These are phyloP conservation scores for Patella caerulea DNA, from an alignment of 2,888 invertebrate species.

Conservation along the genomic window DNA sequence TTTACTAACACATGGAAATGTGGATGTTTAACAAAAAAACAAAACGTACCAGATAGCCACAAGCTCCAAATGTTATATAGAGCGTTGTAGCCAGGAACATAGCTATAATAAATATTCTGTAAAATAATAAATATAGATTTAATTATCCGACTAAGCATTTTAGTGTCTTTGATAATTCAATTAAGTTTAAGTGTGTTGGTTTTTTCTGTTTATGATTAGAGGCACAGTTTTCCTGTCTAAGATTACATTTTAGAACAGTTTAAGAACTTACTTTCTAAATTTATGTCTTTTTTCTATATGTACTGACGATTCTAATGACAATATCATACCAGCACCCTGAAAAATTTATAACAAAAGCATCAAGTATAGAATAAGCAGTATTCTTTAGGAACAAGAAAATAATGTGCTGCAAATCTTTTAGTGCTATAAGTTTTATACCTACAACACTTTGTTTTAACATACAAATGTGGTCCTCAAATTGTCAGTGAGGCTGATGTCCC, in stretches of 20 bases:
- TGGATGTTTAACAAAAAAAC: background rate
- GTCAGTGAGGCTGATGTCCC: too few relatives aligned
- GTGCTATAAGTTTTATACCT: too few relatives aligned
- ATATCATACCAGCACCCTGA: slow-evolving; percentile 73
- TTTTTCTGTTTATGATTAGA: background rate
- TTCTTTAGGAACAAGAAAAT: too few relatives aligned
- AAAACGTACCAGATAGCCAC: slow-evolving; percentile 71
- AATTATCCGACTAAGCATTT: too few relatives aligned
- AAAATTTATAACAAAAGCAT: slow-evolving; percentile 24
- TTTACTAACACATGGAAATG: background rate
- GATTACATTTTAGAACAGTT: background rate
- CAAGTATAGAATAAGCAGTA: too few relatives aligned
- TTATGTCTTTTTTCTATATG: slow-evolving; percentile 64
- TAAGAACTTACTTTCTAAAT: slow-evolving; percentile 66
- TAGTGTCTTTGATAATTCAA: too few relatives aligned
- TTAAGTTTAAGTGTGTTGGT: too few relatives aligned
- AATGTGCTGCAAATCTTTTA: too few relatives aligned
- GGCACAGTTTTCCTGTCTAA: background rate
- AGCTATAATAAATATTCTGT: slow-evolving; percentile 69
- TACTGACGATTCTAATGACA: slow-evolving; percentile 71
- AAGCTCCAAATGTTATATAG: slow-evolving; percentile 72
- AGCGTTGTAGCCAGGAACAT: slow-evolving; percentile 69
- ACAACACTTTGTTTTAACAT: too few relatives aligned
- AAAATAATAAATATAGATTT: slow-evolving; percentile 25
- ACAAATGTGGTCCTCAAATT: too few relatives aligned